phyloP scores from a whole-genome alignment of 2,113 vertebrate species.

The Phycodurus eques region DNA sequence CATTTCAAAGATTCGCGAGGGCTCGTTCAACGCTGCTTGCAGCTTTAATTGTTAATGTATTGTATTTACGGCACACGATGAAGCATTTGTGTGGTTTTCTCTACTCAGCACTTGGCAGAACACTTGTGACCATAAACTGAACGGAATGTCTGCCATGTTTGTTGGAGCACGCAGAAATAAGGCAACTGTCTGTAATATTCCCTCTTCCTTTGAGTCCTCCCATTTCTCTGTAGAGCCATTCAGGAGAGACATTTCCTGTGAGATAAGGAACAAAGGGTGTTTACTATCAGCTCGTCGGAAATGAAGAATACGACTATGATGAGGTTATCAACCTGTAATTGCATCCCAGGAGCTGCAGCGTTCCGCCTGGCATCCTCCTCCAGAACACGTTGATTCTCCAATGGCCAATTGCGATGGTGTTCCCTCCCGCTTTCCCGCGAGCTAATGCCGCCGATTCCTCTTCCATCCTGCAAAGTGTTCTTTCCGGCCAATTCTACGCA shows the following conservation, averaged over 20 bases:
- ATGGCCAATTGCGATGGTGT: conserved; percentile 30
- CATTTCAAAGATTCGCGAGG: no score
- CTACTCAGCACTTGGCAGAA: background rate
- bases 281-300: background rate
- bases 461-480: conserved; percentile 47
- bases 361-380: conserved; percentile 7
- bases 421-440: conserved; percentile 37
- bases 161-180: background rate
- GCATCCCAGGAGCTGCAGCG: conserved; percentile 14
- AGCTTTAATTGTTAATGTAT: background rate
- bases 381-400: conserved; percentile 37
- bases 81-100: background rate
- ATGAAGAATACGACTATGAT: background rate
- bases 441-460: conserved; percentile 51
- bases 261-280: background rate
- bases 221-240: background rate
- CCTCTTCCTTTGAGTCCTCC: background rate
- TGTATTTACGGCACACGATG: background rate
- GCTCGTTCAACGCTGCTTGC: background rate
- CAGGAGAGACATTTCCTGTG: background rate
- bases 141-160: background rate
- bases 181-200: background rate
- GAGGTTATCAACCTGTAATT: conserved; percentile 11
- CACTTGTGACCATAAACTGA: background rate
- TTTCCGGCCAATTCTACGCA: conserved; percentile 37